Evolutionary conservation across 2,797 vertebrate species (phyloP).

Genomic region (Lagorchestes hirsutus): DNA sequence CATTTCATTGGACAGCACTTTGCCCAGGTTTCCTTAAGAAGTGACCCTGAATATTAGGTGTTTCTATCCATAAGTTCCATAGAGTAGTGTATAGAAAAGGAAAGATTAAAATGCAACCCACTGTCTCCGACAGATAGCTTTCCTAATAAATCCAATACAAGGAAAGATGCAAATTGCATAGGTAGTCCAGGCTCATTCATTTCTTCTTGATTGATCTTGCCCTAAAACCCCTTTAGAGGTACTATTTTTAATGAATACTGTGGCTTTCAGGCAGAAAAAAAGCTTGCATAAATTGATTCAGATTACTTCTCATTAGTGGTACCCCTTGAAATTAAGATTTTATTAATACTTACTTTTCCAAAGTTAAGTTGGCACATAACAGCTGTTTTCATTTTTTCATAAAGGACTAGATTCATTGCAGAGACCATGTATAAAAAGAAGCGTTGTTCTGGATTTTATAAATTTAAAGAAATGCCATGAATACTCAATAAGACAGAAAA

Average conservation of each 20-base stretch:
- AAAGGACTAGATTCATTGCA: slow-evolving; percentile 40
- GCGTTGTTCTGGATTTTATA: slow-evolving; percentile 27
- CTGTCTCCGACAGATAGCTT: slow-evolving; percentile 23
- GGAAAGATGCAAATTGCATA: slow-evolving; percentile 44
- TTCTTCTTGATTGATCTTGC: slow-evolving; percentile 28
- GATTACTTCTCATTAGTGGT: slow-evolving; percentile 60
- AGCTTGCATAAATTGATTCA: not conserved
- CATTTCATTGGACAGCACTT: slow-evolving; percentile 46
- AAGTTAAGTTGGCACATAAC: slow-evolving; percentile 44
- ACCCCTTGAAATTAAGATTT: slow-evolving; percentile 50
- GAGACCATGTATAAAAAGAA: slow-evolving; percentile 1
- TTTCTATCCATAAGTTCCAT: slow-evolving; percentile 23
- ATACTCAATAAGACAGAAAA: slow-evolving; percentile 42
- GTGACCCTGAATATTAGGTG: slow-evolving; percentile 26
- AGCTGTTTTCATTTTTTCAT: slow-evolving; percentile 39
- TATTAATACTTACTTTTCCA: slow-evolving; percentile 43
- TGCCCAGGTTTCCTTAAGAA: slow-evolving; percentile 32
- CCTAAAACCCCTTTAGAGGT: slow-evolving; percentile 40
- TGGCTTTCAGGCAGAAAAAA: slow-evolving; percentile 48
- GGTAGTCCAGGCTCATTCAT: slow-evolving; percentile 19
- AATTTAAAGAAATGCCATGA: slow-evolving; percentile 37
- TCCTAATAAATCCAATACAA: slow-evolving; percentile 21
- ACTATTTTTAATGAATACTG: slow-evolving; percentile 16
- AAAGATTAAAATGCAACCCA: slow-evolving; percentile 33
- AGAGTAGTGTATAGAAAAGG: slow-evolving; percentile 27